A percentile compares a stretch with the other conserved stretches of the same genome.
Evolutionary conservation across 1,140 invertebrate genomes (phyloP).

Genomic region (Aphaenogaster floridana): DNA sequence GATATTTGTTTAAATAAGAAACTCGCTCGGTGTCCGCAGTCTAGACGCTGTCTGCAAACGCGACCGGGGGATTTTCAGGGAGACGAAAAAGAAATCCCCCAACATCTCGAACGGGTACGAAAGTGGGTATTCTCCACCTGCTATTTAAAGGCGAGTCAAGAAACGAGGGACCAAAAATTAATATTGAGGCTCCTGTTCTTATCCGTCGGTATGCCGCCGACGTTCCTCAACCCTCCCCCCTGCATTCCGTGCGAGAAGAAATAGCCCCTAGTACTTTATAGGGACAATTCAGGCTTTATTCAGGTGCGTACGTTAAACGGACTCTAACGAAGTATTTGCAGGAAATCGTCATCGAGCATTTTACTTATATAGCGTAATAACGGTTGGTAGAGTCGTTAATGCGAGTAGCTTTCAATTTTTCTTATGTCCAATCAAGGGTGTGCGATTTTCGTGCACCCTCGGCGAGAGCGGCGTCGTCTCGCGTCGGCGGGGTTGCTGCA

Average conservation of each 20-base stretch:
- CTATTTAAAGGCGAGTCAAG: background rate
- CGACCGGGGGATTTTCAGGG: background rate
- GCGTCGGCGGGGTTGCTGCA: background rate
- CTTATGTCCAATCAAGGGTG: slow-evolving; percentile 62
- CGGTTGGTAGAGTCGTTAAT: background rate
- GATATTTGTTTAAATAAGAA: slow-evolving; percentile 47
- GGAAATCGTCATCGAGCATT: too few relatives aligned
- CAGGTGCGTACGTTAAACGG: background rate
- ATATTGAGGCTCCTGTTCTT: background rate
- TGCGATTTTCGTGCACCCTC: slow-evolving; percentile 1
- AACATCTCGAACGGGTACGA: background rate
- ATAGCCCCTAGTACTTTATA: background rate
- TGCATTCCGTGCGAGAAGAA: background rate
- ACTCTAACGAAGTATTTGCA: background rate
- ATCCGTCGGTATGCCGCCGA: background rate
- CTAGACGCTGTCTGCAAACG: slow-evolving; percentile 35
- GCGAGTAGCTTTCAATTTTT: slow-evolving; percentile 9
- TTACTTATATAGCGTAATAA: background rate
- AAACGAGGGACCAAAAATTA: background rate
- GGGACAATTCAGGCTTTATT: slow-evolving; percentile 4
- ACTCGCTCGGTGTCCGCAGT: background rate
- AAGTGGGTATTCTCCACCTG: background rate
- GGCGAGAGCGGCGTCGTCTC: slow-evolving; percentile 34
- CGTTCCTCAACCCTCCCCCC: background rate
- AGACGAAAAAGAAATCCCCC: background rate